Percentiles rank a stretch among this genome's conserved stretches.
These are phyloP conservation scores for Heliopora coerulea DNA, from an alignment of 92 coral and sea anemone species.

Conservation along the genomic window DNA sequence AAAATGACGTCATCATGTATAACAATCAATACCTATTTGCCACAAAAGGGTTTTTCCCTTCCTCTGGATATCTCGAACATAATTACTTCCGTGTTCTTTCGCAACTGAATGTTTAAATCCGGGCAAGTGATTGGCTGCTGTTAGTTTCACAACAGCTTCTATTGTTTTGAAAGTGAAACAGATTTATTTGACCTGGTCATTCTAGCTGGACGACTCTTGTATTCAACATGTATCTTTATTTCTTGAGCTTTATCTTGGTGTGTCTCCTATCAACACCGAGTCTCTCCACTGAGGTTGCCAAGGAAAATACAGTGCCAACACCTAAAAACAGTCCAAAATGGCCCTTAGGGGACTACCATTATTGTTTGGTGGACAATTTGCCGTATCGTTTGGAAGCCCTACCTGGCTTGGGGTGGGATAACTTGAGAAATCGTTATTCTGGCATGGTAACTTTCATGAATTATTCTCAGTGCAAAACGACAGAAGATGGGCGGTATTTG, in stretches of 20 bases:
- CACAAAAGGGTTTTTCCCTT: no score
- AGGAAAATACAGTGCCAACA: background rate
- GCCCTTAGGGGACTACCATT: slow-evolving; percentile 68
- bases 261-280: background rate
- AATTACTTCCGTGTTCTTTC: no score
- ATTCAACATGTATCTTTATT: no score
- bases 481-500: slow-evolving; percentile 79
- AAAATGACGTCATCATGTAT: no score
- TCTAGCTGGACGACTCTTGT: no score
- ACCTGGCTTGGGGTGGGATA: slow-evolving; percentile 91
- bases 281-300: background rate
- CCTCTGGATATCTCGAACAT: no score
- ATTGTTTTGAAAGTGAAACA: no score
- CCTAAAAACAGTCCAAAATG: background rate
- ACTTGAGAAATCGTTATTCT: slow-evolving; percentile 69
- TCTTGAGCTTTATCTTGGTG: no score
- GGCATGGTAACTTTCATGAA: slow-evolving; percentile 69
- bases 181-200: background rate
- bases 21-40: no score
- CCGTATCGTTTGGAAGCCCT: slow-evolving; percentile 74
- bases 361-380: slow-evolving; percentile 50
- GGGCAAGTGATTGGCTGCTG: no score
- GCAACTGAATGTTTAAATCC: no score
- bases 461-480: slow-evolving; percentile 69
- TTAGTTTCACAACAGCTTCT: no score